Evolutionary conservation across 2,888 invertebrate species (phyloP), one percentile per base, ranked within the genome.

Genomic region (Clitarchus hookeri): DNA sequence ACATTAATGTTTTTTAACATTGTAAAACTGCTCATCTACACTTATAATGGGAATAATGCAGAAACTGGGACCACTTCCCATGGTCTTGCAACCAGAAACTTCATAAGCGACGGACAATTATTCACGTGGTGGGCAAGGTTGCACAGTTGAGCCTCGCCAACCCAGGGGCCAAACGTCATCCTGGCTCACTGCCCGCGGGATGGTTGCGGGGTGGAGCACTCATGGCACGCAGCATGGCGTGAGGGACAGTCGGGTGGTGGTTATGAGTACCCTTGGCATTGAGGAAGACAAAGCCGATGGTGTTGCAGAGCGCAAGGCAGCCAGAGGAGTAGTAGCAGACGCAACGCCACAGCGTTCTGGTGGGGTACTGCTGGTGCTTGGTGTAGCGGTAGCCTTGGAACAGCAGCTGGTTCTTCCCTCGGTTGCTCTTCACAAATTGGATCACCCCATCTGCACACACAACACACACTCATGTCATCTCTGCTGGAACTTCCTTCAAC

Each of bases 331-430:
- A 65, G 65, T 65, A 65, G n/a, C 65, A 65, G 13, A 65, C 65
- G n/a, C 65, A 65, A 19, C 65, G 65, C 65, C 65, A 65, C 65
- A 65, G 65, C 11, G 65, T 65, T n/a, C 65, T 65, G 65, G 65
- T n/a, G 23, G 65, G 65, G n/a, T 65, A 65, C 65, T 65, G 65
- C 65, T 65, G 65, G 65, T 65, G 65, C 65, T 65, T 65, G n/a
- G 65, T 65, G 65, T 65, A 65, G 65, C 65, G 65, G 23, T 65
- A 65, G 65, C 65, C 65, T 23, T 65, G 65, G 65, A 65, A 65
- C 65, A 65, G 65, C 16, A 65, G 65, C 65, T 65, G 65, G 65
- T 65, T 65, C 65, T 65, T 65, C 13, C 65, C 65, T 11, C 65
- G 65, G 65, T 23, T 65, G 65, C 65, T 65, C 65, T 65, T 65